phyloP scores from a whole-genome alignment of 2,888 invertebrate genomes.

The Nymphalis c-album region DNA sequence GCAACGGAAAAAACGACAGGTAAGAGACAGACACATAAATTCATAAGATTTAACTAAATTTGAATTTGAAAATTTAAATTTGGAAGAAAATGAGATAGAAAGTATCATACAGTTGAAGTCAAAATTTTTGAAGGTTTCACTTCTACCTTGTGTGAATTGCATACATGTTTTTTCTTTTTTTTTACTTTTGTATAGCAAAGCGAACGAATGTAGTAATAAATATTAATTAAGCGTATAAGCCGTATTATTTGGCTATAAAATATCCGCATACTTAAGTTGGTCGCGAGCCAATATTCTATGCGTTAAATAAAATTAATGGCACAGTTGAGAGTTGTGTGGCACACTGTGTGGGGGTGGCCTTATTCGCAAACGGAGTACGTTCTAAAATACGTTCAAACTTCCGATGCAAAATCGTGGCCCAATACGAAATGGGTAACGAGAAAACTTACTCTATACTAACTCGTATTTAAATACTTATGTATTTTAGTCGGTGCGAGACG shows the following conservation, averaged over 20 bases:
- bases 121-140: too few relatives aligned
- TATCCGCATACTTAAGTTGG: slow-evolving; percentile 5
- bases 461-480: slow-evolving; percentile 14
- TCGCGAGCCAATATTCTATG: slow-evolving; percentile 1
- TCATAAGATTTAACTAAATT: too few relatives aligned
- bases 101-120: too few relatives aligned
- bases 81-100: too few relatives aligned
- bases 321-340: neutral
- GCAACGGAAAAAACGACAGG: too few relatives aligned
- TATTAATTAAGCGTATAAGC: neutral
- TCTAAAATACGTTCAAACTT: slow-evolving; percentile 48
- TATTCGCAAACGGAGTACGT: slow-evolving; percentile 11
- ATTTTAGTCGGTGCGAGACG: too few relatives aligned
- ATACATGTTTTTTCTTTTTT: too few relatives aligned
- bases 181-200: neutral
- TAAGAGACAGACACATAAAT: too few relatives aligned
- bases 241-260: slow-evolving; percentile 10
- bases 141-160: too few relatives aligned
- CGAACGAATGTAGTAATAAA: neutral
- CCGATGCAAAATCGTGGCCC: slow-evolving; percentile 42
- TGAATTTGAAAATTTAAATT: too few relatives aligned
- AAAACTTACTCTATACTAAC: slow-evolving; percentile 49
- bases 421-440: slow-evolving; percentile 50
- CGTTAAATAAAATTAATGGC: slow-evolving; percentile 12
- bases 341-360: slow-evolving; percentile 8